Evolutionary conservation across 2,113 vertebrate genomes (phyloP).

Genomic region (Cyprinodon tularosa): DNA sequence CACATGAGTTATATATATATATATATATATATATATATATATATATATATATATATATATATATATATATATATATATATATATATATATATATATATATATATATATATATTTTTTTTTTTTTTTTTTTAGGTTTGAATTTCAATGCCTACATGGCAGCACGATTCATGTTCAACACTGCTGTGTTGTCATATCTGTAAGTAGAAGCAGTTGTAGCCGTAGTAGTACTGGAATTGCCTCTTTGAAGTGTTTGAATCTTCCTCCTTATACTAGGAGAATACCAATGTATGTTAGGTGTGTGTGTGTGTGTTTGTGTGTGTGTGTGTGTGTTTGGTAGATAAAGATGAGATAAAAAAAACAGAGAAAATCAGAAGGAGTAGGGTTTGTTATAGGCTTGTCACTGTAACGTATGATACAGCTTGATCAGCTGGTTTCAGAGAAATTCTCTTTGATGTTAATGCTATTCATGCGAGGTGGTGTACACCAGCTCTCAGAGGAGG

Average conservation of each 20-base stretch:
- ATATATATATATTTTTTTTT: neutral
- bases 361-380: slow-evolving; percentile 9
- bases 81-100: no score
- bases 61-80: slow-evolving; percentile 3
- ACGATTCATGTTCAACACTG: slow-evolving; percentile 30
- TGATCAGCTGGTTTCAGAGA: slow-evolving; percentile 74
- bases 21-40: no score
- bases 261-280: slow-evolving; percentile 61
- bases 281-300: slow-evolving; percentile 54
- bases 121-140: slow-evolving; percentile 40
- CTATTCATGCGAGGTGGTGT: slow-evolving; percentile 71
- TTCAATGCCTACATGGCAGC: slow-evolving; percentile 26
- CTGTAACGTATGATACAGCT: slow-evolving; percentile 67
- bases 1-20: slow-evolving; percentile 24
- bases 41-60: no score
- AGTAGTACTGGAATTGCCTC: slow-evolving; percentile 51
- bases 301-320: slow-evolving; percentile 12
- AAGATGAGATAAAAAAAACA: slow-evolving; percentile 14
- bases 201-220: slow-evolving; percentile 51
- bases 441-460: slow-evolving; percentile 75
- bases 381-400: slow-evolving; percentile 60
- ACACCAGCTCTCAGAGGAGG: slow-evolving; percentile 54
- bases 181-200: slow-evolving; percentile 44
- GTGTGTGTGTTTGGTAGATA: neutral
- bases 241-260: slow-evolving; percentile 69